phyloP scores from a whole-genome alignment of 2,113 vertebrate species.

The Actenoides lindsayi region DNA sequence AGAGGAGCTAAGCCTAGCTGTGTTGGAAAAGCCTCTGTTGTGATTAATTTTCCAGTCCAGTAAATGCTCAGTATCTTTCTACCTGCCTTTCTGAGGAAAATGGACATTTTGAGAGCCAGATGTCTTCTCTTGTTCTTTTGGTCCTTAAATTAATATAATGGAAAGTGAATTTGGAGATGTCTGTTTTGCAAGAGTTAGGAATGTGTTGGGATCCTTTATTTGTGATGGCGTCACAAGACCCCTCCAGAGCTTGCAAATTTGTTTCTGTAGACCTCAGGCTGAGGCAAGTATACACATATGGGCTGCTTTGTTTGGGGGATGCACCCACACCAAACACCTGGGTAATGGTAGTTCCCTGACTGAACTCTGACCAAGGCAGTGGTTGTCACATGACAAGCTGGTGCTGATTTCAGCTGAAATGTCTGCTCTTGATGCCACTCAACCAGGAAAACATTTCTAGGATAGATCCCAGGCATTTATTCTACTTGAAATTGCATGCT shows the following conservation, averaged over 20 bases:
- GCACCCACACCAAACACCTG: neutral
- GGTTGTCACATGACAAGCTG: neutral
- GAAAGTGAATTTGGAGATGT: neutral
- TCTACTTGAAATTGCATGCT: neutral
- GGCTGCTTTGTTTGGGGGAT: neutral
- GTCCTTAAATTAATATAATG: neutral
- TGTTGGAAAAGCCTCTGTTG: neutral
- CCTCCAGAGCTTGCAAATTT: neutral
- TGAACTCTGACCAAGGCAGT: neutral
- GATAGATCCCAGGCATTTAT: neutral
- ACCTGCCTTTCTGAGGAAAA: neutral
- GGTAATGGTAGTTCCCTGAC: neutral
- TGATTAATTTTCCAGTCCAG: neutral
- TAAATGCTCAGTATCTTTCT: slow-evolving; percentile 1
- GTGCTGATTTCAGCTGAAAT: neutral
- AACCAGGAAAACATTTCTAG: neutral
- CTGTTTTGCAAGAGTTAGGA: neutral
- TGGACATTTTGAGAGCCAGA: neutral
- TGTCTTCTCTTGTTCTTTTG: neutral
- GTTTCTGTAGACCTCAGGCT: neutral
- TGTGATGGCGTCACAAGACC: neutral
- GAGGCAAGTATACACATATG: fast-evolving
- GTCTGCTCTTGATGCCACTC: fast-evolving
- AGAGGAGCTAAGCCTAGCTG: neutral
- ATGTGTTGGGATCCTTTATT: neutral